Percentiles rank a stretch among this genome's conserved stretches.
Evolutionary conservation across 2,797 vertebrate species (phyloP).

Genomic region (Channa striata): DNA sequence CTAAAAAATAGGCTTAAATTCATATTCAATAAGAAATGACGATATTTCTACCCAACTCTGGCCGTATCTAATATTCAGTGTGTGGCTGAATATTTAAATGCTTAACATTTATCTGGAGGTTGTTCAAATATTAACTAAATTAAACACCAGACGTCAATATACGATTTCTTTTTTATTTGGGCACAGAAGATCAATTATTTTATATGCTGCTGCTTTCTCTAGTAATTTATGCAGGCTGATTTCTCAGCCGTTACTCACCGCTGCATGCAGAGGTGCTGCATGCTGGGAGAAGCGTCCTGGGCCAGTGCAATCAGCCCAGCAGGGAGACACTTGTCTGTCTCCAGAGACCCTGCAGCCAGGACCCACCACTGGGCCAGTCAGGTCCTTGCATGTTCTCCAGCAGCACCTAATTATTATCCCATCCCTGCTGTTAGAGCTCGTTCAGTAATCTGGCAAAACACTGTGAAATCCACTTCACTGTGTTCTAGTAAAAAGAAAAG

Average conservation of each 20-base stretch:
- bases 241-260: slow-evolving; percentile 56
- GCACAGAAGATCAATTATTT: slow-evolving; percentile 39
- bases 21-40: slow-evolving; percentile 54
- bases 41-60: background rate
- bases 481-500: slow-evolving; percentile 40
- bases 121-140: slow-evolving; percentile 44
- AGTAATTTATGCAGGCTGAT: slow-evolving; percentile 46
- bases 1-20: slow-evolving; percentile 72
- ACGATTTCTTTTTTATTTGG: slow-evolving; percentile 27
- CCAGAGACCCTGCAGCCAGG: slow-evolving; percentile 50
- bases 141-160: slow-evolving; percentile 21
- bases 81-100: slow-evolving; percentile 28
- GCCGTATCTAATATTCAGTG: slow-evolving; percentile 20
- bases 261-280: slow-evolving; percentile 45
- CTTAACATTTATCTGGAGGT: slow-evolving; percentile 30
- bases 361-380: slow-evolving; percentile 72
- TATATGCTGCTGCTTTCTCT: slow-evolving; percentile 31
- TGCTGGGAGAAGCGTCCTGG: slow-evolving; percentile 60
- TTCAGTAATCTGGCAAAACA: slow-evolving; percentile 29
- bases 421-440: slow-evolving; percentile 37
- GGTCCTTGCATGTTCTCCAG: slow-evolving; percentile 73
- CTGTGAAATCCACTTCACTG: slow-evolving; percentile 39
- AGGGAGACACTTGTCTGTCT: slow-evolving; percentile 47
- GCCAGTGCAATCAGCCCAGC: slow-evolving; percentile 57
- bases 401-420: slow-evolving; percentile 54